These are phyloP conservation scores for Patella depressa DNA, from an alignment of 2,888 invertebrate species.

Conservation along the genomic window DNA sequence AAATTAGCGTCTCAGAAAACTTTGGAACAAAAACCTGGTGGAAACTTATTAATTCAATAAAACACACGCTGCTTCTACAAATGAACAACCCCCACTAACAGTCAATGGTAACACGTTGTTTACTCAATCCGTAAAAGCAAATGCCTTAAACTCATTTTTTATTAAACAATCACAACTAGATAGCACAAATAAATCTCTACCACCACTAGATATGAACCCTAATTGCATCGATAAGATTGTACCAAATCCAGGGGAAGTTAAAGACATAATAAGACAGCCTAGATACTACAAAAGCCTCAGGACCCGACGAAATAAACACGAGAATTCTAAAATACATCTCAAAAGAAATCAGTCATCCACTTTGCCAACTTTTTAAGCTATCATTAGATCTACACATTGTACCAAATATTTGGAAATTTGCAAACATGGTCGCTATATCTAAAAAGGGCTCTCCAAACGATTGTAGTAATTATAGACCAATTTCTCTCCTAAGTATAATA, in stretches of 20 bases:
- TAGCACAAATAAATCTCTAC: not conserved
- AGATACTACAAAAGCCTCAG: not conserved
- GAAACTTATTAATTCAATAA: not conserved
- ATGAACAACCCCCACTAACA: not conserved
- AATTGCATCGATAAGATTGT: not conserved
- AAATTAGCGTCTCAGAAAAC: too few species aligned
- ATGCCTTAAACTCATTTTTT: not conserved
- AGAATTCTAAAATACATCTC: not conserved
- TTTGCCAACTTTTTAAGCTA: not conserved
- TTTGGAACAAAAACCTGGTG: too few species aligned
- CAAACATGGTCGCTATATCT: not conserved
- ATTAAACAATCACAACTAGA: slow-evolving; percentile 3
- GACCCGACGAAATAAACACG: not conserved
- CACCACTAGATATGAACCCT: not conserved
- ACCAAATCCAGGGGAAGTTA: not conserved
- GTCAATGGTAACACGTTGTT: not conserved
- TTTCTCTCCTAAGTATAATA: not conserved
- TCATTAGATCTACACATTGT: not conserved
- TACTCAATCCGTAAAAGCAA: not conserved
- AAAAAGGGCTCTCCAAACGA: not conserved
- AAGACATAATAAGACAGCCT: not conserved
- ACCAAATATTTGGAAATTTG: too few species aligned
- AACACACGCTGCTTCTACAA: not conserved
- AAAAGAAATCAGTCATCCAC: too few species aligned
- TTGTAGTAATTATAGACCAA: not conserved